Conservation (phyloP, 2,797 vertebrate species). For the Peromyscus eremicus region DNA sequence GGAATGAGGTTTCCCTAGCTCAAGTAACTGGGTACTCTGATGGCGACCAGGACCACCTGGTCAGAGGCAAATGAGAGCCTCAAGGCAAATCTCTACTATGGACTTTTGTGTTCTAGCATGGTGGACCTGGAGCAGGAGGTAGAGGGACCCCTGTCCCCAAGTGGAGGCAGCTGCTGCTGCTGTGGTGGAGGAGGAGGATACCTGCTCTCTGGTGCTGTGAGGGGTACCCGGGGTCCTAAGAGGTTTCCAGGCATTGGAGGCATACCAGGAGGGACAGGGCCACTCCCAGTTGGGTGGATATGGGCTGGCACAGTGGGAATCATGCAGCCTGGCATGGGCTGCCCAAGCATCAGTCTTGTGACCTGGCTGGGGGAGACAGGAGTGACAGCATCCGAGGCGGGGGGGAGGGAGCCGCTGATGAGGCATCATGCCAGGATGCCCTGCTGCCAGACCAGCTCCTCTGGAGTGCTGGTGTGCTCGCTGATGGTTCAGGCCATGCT, state of each 20-base stretch:
- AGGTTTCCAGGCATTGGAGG: constrained; percentile 89
- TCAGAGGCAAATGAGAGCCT: constrained; percentile 63
- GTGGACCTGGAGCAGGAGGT: constrained; percentile 88
- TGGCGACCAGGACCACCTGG: constrained; percentile 52
- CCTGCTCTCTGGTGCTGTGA: constrained; percentile 96
- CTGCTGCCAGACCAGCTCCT: constrained; percentile 85
- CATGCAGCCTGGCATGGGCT: constrained; percentile 92
- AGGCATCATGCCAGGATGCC: constrained; percentile 89
- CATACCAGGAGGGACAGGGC: constrained; percentile 87
- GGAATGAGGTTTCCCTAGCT: constrained; percentile 30
- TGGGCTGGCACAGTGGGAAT: constrained; percentile 88
- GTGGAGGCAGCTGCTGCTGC: constrained; percentile 78
- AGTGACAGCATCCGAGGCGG: constrained; percentile 93
- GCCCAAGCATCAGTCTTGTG: constrained; percentile 88
- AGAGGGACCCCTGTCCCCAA: constrained; percentile 91
- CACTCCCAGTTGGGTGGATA: constrained; percentile 86
- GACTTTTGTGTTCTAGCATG: constrained; percentile 5
- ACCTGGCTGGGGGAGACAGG: constrained; percentile 94
- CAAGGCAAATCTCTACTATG: constrained; percentile 74
- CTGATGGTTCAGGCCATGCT: constrained; percentile 86
- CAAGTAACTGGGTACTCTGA: constrained; percentile 1
- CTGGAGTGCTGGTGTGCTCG: constrained; percentile 86
- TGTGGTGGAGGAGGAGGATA: constrained; percentile 91
- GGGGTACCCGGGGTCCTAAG: constrained; percentile 92
- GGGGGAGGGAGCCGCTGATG: constrained; percentile 92